Conservation (phyloP, 1,140 invertebrate species). For the Potamilus streckersoni region DNA sequence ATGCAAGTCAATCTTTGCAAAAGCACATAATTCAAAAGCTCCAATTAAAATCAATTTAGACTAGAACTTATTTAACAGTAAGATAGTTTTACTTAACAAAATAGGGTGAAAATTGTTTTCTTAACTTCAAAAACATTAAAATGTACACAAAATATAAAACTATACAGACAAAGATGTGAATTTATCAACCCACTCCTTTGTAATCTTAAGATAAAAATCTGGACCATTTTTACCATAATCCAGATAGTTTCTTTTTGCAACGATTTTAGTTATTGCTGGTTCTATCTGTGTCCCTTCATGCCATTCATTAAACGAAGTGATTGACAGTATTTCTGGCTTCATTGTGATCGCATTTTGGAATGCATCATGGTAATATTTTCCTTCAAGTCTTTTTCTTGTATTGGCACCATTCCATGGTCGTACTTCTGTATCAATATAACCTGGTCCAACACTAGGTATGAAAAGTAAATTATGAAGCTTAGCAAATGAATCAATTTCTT, state of each 20-base stretch:
- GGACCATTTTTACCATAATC: slow-evolving; percentile 58
- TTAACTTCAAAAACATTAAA: too few species aligned
- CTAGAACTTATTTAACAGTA: too few species aligned
- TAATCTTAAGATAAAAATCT: slow-evolving; percentile 63
- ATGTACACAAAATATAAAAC: too few species aligned
- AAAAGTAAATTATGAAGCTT: slow-evolving; percentile 64
- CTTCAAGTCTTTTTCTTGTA: slow-evolving; percentile 62
- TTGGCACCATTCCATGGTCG: slow-evolving; percentile 70
- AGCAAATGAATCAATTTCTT: slow-evolving; percentile 59
- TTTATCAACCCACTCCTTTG: slow-evolving; percentile 43
- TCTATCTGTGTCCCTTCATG: slow-evolving; percentile 73
- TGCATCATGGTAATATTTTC: slow-evolving; percentile 66
- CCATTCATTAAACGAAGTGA: slow-evolving; percentile 73
- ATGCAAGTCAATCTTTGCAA: too few species aligned
- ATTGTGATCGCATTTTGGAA: slow-evolving; percentile 64
- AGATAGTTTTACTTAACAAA: too few species aligned
- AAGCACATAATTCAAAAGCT: too few species aligned
- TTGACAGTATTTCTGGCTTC: slow-evolving; percentile 63
- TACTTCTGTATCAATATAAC: slow-evolving; percentile 70
- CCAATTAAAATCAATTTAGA: too few species aligned
- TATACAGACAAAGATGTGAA: slow-evolving; percentile 19
- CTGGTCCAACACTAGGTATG: slow-evolving; percentile 70
- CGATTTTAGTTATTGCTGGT: slow-evolving; percentile 61
- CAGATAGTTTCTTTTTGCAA: slow-evolving; percentile 54
- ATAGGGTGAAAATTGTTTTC: too few species aligned